These are phyloP conservation scores for Anabas testudineus DNA, from an alignment of 2,797 vertebrate species.

Conservation along the genomic window DNA sequence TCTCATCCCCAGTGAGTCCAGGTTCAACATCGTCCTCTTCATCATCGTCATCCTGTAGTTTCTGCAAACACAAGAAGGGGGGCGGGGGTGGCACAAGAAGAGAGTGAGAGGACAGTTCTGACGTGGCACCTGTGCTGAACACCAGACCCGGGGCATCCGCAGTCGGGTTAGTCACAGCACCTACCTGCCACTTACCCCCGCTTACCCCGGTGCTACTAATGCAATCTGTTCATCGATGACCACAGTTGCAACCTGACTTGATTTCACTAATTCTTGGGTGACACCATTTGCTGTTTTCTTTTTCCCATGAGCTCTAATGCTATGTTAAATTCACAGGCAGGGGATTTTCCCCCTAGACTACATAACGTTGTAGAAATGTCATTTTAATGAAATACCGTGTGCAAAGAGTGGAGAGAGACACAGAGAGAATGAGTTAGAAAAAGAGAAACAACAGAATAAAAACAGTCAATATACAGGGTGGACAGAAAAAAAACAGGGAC, in stretches of 20 bases:
- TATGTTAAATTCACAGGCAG: slow-evolving; percentile 10
- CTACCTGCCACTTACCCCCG: slow-evolving; percentile 79
- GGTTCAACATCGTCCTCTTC: slow-evolving; percentile 92
- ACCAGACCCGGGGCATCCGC: slow-evolving; percentile 66
- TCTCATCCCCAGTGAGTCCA: slow-evolving; percentile 92
- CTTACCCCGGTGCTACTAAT: slow-evolving; percentile 75
- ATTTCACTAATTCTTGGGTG: slow-evolving; percentile 85
- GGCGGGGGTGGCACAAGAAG: slow-evolving; percentile 44
- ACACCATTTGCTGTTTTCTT: slow-evolving; percentile 81
- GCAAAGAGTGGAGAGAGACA: slow-evolving; percentile 34
- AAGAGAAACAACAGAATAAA: slow-evolving; percentile 48
- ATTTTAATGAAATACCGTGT: slow-evolving; percentile 21
- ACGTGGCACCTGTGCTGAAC: slow-evolving; percentile 54
- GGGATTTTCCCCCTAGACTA: slow-evolving; percentile 20
- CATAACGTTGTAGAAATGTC: slow-evolving; percentile 19
- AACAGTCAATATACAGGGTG: slow-evolving; percentile 50
- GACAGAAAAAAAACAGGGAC: slow-evolving; percentile 36
- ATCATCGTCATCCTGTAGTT: slow-evolving; percentile 89
- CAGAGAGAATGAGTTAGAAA: slow-evolving; percentile 37
- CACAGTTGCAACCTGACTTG: slow-evolving; percentile 87
- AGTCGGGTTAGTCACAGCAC: slow-evolving; percentile 76
- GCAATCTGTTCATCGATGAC: slow-evolving; percentile 84
- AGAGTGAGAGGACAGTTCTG: slow-evolving; percentile 48
- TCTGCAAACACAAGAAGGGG: slow-evolving; percentile 78
- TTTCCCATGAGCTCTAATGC: slow-evolving; percentile 10